Evolutionary conservation across 2,113 vertebrate species (phyloP).

Genomic region (Perccottus glenii): DNA sequence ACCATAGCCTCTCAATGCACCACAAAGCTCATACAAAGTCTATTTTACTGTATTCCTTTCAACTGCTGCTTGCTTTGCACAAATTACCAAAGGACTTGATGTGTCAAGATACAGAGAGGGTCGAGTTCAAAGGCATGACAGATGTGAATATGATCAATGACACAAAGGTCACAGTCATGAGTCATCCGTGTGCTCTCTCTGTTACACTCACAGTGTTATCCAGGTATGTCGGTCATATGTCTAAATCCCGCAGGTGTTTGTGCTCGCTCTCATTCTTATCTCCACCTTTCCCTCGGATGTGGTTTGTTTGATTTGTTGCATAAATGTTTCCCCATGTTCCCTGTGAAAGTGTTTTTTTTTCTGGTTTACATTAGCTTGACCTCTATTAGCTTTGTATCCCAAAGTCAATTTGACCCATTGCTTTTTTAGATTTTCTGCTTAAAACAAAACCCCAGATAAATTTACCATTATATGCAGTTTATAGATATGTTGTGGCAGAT

Average conservation of each 20-base stretch:
- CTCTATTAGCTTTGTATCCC: neutral
- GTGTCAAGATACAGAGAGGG: neutral
- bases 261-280: neutral
- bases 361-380: neutral
- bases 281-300: conserved; percentile 11
- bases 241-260: no score
- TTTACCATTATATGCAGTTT: neutral
- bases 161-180: conserved; percentile 7
- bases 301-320: conserved; percentile 2
- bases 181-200: neutral
- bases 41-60: no score
- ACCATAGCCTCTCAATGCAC: no score
- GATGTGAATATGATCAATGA: conserved; percentile 1
- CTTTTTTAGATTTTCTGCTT: neutral
- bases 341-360: neutral
- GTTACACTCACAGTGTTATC: neutral
- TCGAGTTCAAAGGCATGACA: neutral
- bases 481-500: neutral
- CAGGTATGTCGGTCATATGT: neutral
- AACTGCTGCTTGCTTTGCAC: no score
- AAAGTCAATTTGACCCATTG: neutral
- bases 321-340: neutral
- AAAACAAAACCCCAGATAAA: neutral
- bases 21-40: no score
- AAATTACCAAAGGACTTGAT: neutral